Evolutionary conservation across 1,140 invertebrate species (phyloP).

Genomic region (Nixonia krombeini): DNA sequence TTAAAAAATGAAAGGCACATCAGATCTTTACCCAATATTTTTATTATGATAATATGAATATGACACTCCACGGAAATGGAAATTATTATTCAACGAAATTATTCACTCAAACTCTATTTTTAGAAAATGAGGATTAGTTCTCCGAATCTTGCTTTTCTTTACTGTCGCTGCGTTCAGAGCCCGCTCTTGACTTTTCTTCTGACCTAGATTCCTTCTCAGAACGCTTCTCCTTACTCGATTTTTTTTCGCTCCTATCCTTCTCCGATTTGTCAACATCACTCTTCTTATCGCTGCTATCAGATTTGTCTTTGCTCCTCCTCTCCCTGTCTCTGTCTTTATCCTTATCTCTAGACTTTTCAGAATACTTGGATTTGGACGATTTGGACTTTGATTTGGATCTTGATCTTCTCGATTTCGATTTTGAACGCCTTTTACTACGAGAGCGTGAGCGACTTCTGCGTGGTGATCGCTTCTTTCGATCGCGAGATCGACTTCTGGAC

Average conservation of each 20-base stretch:
- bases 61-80: slow-evolving; percentile 3
- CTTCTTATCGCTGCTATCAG: slow-evolving; percentile 67
- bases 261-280: slow-evolving; percentile 58
- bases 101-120: slow-evolving; percentile 3
- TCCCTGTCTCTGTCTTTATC: slow-evolving; percentile 63
- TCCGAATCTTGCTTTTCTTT: slow-evolving; percentile 63
- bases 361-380: slow-evolving; percentile 67
- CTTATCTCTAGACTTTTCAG: slow-evolving; percentile 67
- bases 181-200: slow-evolving; percentile 54
- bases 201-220: slow-evolving; percentile 59
- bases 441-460: slow-evolving; percentile 69
- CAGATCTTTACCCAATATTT: background rate
- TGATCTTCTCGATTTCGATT: slow-evolving; percentile 62
- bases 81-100: slow-evolving; percentile 4
- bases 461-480: slow-evolving; percentile 65
- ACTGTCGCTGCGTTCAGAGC: slow-evolving; percentile 63
- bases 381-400: slow-evolving; percentile 68
- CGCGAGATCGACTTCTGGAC: slow-evolving; percentile 70
- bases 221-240: slow-evolving; percentile 60
- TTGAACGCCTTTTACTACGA: slow-evolving; percentile 72
- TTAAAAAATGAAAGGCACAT: background rate
- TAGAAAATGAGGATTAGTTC: slow-evolving; percentile 33
- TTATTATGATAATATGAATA: slow-evolving; percentile 5
- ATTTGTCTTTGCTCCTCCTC: slow-evolving; percentile 64
- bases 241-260: slow-evolving; percentile 59